These are phyloP conservation scores for Rhabdornis inornatus DNA, from an alignment of 2,113 vertebrate species.

Conservation along the genomic window DNA sequence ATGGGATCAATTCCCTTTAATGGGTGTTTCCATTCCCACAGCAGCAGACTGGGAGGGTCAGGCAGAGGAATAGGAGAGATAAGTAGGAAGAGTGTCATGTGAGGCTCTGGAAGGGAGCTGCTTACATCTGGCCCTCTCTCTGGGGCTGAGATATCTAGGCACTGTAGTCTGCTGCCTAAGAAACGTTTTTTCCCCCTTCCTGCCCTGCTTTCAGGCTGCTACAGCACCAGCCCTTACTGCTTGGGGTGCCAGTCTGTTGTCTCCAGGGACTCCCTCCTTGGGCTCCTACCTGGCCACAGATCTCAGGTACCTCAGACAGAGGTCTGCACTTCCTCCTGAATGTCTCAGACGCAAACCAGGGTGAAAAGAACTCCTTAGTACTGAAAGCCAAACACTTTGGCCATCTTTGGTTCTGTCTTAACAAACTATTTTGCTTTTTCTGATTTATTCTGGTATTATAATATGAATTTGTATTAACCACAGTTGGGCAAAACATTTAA, in stretches of 20 bases:
- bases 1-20: not conserved
- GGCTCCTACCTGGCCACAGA: not conserved
- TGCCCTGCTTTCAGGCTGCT: not conserved
- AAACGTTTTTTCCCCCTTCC: not conserved
- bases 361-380: not conserved
- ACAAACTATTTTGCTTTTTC: not conserved
- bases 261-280: not conserved
- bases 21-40: not conserved
- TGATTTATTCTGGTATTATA: not conserved
- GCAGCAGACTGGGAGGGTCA: not conserved
- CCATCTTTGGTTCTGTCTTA: not conserved
- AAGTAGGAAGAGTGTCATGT: accelerated
- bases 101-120: not conserved
- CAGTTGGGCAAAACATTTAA: not conserved
- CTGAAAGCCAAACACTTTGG: not conserved
- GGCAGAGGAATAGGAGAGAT: not conserved
- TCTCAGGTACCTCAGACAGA: not conserved
- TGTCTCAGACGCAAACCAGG: not conserved
- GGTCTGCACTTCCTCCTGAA: not conserved
- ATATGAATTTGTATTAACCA: not conserved
- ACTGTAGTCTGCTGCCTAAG: not conserved
- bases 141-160: not conserved
- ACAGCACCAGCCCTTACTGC: not conserved
- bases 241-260: not conserved
- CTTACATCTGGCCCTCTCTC: no score